These are phyloP conservation scores for Branchellion lobata DNA, from an alignment of 2,888 invertebrate genomes.

Conservation along the genomic window DNA sequence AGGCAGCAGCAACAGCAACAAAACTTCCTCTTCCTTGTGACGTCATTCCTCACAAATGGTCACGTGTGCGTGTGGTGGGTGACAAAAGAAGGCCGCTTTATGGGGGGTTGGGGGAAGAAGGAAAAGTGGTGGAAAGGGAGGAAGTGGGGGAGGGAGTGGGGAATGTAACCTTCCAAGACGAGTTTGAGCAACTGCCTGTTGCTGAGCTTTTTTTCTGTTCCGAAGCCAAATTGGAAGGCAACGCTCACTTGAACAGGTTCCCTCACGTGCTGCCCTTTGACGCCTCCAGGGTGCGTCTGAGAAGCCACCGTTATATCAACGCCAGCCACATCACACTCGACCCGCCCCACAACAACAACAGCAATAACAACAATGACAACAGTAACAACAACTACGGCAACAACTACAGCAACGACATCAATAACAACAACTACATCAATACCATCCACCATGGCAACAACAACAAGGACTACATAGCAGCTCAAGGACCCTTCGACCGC, in stretches of 20 bases:
- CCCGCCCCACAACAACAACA: slow-evolving; percentile 54
- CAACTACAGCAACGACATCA: too few relatives aligned
- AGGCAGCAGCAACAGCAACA: neutral
- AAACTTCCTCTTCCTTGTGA: slow-evolving; percentile 26
- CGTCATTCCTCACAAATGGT: slow-evolving; percentile 50
- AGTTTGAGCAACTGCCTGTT: slow-evolving; percentile 58
- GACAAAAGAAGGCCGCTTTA: slow-evolving; percentile 46
- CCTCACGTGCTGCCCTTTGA: slow-evolving; percentile 60
- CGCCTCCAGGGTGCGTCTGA: slow-evolving; percentile 57
- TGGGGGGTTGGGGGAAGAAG: neutral
- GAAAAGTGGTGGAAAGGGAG: neutral
- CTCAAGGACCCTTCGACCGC: slow-evolving; percentile 63
- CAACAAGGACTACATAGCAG: slow-evolving; percentile 64
- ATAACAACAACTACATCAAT: too few relatives aligned
- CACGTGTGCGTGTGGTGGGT: slow-evolving; percentile 48
- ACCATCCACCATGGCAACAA: too few relatives aligned
- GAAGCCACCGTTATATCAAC: slow-evolving; percentile 48
- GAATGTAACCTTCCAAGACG: slow-evolving; percentile 57
- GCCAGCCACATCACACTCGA: slow-evolving; percentile 59
- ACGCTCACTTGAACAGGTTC: slow-evolving; percentile 57
- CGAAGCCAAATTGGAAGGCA: slow-evolving; percentile 54
- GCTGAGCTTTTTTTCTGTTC: slow-evolving; percentile 53
- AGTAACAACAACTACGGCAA: too few relatives aligned
- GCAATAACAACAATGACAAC: too few relatives aligned
- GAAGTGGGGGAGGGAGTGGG: slow-evolving; percentile 42